phyloP scores from a whole-genome alignment of 2,888 invertebrate genomes.

The Morpho achilles region DNA sequence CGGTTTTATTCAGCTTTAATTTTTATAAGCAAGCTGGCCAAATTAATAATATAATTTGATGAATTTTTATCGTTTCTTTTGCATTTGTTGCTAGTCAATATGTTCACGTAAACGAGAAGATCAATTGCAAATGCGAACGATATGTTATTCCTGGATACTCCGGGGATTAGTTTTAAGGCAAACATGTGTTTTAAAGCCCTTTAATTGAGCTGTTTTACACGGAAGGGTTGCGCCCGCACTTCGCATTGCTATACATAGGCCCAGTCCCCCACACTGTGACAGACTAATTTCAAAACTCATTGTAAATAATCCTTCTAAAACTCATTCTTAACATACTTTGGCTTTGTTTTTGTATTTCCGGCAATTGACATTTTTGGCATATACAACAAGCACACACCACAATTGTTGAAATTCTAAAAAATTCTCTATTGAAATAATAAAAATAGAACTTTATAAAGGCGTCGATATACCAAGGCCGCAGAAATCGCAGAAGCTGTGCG shows the following conservation, averaged over 20 bases:
- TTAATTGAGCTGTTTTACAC: conserved; percentile 70
- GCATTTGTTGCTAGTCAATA: too few relatives aligned
- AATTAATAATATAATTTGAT: too few relatives aligned
- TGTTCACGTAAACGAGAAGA: conserved; percentile 29
- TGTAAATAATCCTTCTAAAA: conserved; percentile 57
- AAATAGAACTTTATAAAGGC: conserved; percentile 51
- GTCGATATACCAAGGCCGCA: conserved; percentile 59
- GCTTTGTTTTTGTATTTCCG: conserved; percentile 68
- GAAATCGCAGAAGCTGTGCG: conserved; percentile 42
- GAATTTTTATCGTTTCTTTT: too few relatives aligned
- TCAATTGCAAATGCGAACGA: conserved; percentile 51
- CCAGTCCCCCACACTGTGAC: conserved; percentile 41
- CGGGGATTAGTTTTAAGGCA: conserved; percentile 58
- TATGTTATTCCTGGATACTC: conserved; percentile 52
- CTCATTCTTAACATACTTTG: conserved; percentile 48
- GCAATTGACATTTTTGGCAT: conserved; percentile 48
- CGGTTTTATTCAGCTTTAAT: too few relatives aligned
- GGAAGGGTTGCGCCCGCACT: conserved; percentile 65
- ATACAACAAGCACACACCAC: conserved; percentile 43
- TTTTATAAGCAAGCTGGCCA: too few relatives aligned
- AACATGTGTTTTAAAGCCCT: conserved; percentile 70
- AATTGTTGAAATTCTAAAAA: conserved; percentile 32
- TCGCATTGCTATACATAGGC: conserved; percentile 65
- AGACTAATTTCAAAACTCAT: conserved; percentile 46
- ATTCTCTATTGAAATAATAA: not conserved